phyloP scores from a whole-genome alignment of 2,797 vertebrate species.

The Mastacembelus armatus region DNA sequence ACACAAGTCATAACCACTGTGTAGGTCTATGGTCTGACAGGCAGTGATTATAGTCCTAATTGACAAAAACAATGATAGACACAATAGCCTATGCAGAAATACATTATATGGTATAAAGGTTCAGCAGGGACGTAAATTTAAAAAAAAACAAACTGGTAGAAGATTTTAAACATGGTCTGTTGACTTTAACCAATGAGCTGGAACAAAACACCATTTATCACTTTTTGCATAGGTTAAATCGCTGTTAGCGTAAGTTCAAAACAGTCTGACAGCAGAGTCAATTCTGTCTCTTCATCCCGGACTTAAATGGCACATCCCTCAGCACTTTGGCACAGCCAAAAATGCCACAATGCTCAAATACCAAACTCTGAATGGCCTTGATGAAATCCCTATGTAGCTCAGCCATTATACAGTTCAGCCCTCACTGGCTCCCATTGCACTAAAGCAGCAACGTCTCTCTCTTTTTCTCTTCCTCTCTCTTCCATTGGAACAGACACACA shows the following conservation, averaged over 20 bases:
- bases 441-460: slow-evolving; percentile 52
- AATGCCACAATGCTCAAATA: slow-evolving; percentile 65
- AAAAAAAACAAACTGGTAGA: background rate
- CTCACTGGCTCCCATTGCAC: slow-evolving; percentile 51
- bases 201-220: slow-evolving; percentile 16
- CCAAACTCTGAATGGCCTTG: slow-evolving; percentile 79
- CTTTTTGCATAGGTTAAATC: slow-evolving; percentile 42
- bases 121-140: slow-evolving; percentile 1
- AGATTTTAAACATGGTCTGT: background rate
- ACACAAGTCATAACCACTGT: slow-evolving; percentile 5
- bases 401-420: slow-evolving; percentile 73
- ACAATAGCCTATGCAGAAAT: slow-evolving; percentile 24
- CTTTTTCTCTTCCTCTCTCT: slow-evolving; percentile 41
- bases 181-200: slow-evolving; percentile 20
- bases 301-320: slow-evolving; percentile 62
- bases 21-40: slow-evolving; percentile 8
- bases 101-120: slow-evolving; percentile 32
- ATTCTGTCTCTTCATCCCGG: slow-evolving; percentile 31
- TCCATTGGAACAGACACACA: slow-evolving; percentile 71
- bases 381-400: slow-evolving; percentile 78
- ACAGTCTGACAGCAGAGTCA: slow-evolving; percentile 28
- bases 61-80: slow-evolving; percentile 53
- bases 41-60: slow-evolving; percentile 27
- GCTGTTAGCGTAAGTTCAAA: background rate
- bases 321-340: slow-evolving; percentile 50